Percentiles rank a stretch among this genome's conserved stretches.
Conservation (phyloP, 1,140 invertebrate species). For the Onthophagus taurus region DNA sequence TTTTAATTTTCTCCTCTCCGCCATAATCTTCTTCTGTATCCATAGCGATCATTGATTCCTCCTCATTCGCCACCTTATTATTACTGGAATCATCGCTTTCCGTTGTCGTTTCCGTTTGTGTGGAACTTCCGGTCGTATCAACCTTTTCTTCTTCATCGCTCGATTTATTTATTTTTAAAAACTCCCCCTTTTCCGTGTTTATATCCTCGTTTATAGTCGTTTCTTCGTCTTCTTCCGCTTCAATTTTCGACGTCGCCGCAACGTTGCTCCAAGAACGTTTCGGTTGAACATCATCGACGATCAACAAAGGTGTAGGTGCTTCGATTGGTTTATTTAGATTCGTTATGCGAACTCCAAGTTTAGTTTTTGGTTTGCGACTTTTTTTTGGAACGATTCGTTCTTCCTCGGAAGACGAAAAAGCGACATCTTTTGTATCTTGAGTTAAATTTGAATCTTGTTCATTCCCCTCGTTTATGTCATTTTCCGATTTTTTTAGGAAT, state of each 20-base stretch:
- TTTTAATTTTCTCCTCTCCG: slow-evolving; percentile 9
- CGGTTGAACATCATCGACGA: slow-evolving; percentile 9
- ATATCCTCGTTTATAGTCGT: neutral
- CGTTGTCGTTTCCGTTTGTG: slow-evolving; percentile 30
- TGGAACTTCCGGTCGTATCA: slow-evolving; percentile 23
- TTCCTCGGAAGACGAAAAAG: slow-evolving; percentile 27
- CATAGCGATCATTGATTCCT: slow-evolving; percentile 16
- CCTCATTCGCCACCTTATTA: slow-evolving; percentile 21
- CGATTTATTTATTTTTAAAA: slow-evolving; percentile 29
- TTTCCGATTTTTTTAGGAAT: slow-evolving; percentile 3
- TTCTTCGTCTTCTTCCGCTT: slow-evolving; percentile 4
- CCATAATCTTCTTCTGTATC: slow-evolving; percentile 20
- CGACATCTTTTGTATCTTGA: slow-evolving; percentile 18
- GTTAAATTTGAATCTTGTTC: slow-evolving; percentile 11
- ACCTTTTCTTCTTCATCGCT: slow-evolving; percentile 33
- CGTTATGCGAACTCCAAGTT: slow-evolving; percentile 32
- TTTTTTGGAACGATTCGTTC: slow-evolving; percentile 24
- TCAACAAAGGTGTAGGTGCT: slow-evolving; percentile 1
- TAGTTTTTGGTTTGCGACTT: slow-evolving; percentile 32
- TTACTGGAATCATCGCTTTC: slow-evolving; percentile 36
- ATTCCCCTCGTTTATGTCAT: slow-evolving; percentile 7
- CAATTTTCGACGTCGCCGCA: neutral
- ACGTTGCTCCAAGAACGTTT: slow-evolving; percentile 30
- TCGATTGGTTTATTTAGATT: slow-evolving; percentile 18
- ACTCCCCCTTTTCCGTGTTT: slow-evolving; percentile 1